Conservation (phyloP, 2,888 invertebrate genomes). For the Pediacus dermestoides region DNA sequence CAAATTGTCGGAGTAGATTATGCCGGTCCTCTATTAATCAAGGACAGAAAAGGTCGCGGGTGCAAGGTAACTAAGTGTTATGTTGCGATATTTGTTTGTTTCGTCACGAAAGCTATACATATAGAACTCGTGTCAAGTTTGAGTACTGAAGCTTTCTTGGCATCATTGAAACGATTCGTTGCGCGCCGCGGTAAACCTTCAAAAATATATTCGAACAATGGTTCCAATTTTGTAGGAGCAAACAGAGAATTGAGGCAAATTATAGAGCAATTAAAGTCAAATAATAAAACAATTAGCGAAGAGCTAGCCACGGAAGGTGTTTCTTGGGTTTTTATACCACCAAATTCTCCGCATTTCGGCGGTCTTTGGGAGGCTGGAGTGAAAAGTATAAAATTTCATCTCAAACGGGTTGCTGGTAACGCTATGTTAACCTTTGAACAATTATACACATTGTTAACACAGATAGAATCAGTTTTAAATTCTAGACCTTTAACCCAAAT, state of each 20-base stretch:
- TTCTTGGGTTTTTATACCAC: slow-evolving; percentile 33
- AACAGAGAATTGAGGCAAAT: slow-evolving; percentile 6
- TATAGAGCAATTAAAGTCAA: neutral
- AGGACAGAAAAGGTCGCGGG: slow-evolving; percentile 16
- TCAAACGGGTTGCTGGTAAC: slow-evolving; percentile 1
- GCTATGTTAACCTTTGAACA: slow-evolving; percentile 1
- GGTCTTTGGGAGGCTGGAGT: slow-evolving; percentile 8
- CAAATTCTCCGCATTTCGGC: slow-evolving; percentile 31
- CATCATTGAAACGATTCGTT: slow-evolving; percentile 16
- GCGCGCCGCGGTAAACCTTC: slow-evolving; percentile 14
- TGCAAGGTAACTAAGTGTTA: slow-evolving; percentile 14
- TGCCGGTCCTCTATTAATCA: slow-evolving; percentile 23
- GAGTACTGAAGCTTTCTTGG: slow-evolving; percentile 14
- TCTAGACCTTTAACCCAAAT: slow-evolving; percentile 17
- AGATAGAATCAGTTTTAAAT: slow-evolving; percentile 3
- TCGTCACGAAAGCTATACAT: slow-evolving; percentile 19
- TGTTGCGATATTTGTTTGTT: slow-evolving; percentile 19
- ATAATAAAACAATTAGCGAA: neutral
- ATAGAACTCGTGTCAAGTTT: slow-evolving; percentile 17
- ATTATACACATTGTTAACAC: neutral
- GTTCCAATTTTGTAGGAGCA: slow-evolving; percentile 20
- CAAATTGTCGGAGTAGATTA: slow-evolving; percentile 22
- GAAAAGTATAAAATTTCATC: slow-evolving; percentile 13
- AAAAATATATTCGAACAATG: slow-evolving; percentile 20
- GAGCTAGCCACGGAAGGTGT: slow-evolving; percentile 15